These are phyloP conservation scores for Steinernema carpocapsae DNA, from an alignment of 2,888 invertebrate species.

Conservation along the genomic window DNA sequence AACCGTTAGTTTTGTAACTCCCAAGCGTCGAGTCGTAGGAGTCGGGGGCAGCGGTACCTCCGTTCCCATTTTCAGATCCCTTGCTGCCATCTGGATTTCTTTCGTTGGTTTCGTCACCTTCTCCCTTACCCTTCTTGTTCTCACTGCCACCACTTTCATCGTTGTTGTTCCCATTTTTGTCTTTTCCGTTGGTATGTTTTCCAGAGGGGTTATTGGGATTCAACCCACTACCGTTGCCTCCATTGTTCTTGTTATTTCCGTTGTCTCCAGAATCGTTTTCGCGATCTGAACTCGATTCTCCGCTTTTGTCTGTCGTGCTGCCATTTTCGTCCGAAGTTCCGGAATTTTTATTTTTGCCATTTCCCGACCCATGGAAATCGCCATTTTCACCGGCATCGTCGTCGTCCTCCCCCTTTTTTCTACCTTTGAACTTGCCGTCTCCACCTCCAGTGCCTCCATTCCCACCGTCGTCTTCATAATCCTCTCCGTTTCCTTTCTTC, in stretches of 20 bases:
- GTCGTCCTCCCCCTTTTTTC: not conserved
- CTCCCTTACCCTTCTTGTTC: not conserved
- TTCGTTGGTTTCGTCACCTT: not conserved
- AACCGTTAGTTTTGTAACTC: conserved; percentile 25
- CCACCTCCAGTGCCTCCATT: not conserved
- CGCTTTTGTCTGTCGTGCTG: conserved; percentile 2
- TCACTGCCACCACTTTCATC: not conserved
- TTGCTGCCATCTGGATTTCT: not conserved
- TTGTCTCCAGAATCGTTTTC: too few relatives aligned
- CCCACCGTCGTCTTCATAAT: conserved; percentile 26
- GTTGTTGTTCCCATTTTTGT: not conserved
- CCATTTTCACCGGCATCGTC: conserved; percentile 1
- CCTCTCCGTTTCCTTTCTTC: not conserved
- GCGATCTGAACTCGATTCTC: not conserved
- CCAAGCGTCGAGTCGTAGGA: conserved; percentile 18
- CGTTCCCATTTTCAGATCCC: not conserved
- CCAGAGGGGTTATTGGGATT: not conserved
- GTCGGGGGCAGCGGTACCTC: not conserved
- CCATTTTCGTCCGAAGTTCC: not conserved
- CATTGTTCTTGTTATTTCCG: not conserved
- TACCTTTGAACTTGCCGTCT: not conserved
- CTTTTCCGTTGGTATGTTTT: not conserved
- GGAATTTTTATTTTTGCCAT: not conserved
- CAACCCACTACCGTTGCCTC: not conserved
- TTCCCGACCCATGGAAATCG: not conserved